Conservation (phyloP, 2,888 invertebrate species). For the Scelioninae gen. 1 region DNA sequence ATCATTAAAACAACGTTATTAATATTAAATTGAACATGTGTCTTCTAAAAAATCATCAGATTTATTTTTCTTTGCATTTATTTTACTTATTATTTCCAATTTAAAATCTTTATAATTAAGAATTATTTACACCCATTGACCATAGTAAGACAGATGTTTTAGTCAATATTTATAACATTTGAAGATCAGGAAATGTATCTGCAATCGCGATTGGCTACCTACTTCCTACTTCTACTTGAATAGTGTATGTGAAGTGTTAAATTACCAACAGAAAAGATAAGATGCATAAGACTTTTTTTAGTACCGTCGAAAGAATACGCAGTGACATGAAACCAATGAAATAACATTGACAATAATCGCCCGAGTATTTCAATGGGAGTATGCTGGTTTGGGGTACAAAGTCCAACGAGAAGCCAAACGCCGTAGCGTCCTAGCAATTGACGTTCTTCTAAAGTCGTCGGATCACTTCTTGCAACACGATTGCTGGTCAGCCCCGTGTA, state of each 20-base stretch:
- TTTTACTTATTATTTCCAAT: too few relatives aligned
- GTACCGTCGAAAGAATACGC: slow-evolving; percentile 97
- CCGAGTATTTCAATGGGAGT: slow-evolving; percentile 93
- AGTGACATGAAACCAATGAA: slow-evolving; percentile 99
- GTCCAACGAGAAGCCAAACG: slow-evolving; percentile 97
- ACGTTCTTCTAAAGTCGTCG: slow-evolving; percentile 90
- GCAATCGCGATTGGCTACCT: slow-evolving; percentile 77
- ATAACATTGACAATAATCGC: slow-evolving; percentile 96
- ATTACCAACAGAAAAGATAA: slow-evolving; percentile 84
- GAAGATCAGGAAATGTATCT: slow-evolving; percentile 74
- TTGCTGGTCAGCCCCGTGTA: slow-evolving; percentile 74
- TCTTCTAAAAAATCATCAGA: too few relatives aligned
- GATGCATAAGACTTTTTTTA: slow-evolving; percentile 84
- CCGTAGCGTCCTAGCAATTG: slow-evolving; percentile 97
- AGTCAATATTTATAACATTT: slow-evolving; percentile 14
- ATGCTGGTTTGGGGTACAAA: slow-evolving; percentile 92
- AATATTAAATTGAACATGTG: slow-evolving; percentile 30
- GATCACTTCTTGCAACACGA: slow-evolving; percentile 74
- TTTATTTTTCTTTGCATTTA: too few relatives aligned
- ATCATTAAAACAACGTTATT: too few relatives aligned
- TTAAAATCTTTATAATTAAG: too few relatives aligned
- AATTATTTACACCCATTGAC: too few relatives aligned
- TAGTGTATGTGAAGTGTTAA: slow-evolving; percentile 82
- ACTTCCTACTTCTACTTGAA: slow-evolving; percentile 80
- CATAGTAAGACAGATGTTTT: slow-evolving; percentile 26